These are phyloP conservation scores for Heliconius hermathena DNA, from an alignment of 1,140 invertebrate genomes.

Conservation along the genomic window DNA sequence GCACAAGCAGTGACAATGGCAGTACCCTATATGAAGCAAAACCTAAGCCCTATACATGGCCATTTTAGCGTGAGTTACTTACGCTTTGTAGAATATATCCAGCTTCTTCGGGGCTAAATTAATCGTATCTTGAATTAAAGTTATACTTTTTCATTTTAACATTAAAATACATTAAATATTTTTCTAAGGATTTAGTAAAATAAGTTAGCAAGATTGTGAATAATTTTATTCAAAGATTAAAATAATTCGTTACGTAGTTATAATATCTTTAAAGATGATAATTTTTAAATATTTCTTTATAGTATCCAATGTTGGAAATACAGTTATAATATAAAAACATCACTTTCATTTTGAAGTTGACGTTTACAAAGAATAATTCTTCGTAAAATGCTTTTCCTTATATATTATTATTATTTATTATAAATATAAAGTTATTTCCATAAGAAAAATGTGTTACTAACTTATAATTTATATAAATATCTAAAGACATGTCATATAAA, in stretches of 20 bases:
- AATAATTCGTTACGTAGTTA: background rate
- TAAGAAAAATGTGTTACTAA: background rate
- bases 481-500: background rate
- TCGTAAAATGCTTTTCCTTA: background rate
- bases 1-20: too few species aligned
- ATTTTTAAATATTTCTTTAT: background rate
- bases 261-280: background rate
- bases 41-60: too few species aligned
- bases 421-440: background rate
- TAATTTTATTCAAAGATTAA: too few species aligned
- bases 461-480: background rate
- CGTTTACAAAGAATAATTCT: constrained; percentile 3
- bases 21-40: too few species aligned
- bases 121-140: too few species aligned
- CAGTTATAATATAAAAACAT: background rate
- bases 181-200: background rate
- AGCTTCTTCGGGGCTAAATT: too few species aligned
- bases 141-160: too few species aligned
- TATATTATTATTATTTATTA: background rate
- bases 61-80: too few species aligned
- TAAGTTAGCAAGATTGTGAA: too few species aligned
- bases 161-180: background rate
- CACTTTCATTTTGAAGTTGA: constrained; percentile 21
- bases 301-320: background rate
- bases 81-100: too few species aligned